Evolutionary conservation across 2,797 vertebrate species (phyloP).

Genomic region (Lacerta viridis): DNA sequence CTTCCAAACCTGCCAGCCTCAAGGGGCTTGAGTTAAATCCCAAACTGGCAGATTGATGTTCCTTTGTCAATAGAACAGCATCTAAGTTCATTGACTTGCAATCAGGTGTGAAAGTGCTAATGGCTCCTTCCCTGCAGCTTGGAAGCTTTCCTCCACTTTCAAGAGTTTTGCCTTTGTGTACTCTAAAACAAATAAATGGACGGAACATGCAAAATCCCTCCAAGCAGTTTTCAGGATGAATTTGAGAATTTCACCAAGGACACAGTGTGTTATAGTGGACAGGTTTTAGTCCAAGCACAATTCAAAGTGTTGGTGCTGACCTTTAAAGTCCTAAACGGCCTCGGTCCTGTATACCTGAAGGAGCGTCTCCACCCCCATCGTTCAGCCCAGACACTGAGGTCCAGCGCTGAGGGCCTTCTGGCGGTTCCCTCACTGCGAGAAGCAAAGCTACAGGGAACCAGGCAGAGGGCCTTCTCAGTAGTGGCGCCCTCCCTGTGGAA

Average conservation of each 20-base stretch:
- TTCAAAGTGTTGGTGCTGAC: too few species aligned
- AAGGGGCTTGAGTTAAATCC: slow-evolving; percentile 47
- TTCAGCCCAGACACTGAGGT: too few species aligned
- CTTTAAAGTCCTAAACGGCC: too few species aligned
- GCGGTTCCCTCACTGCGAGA: too few species aligned
- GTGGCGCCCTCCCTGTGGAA: too few species aligned
- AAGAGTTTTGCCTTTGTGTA: slow-evolving; percentile 42
- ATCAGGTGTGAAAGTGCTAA: slow-evolving; percentile 62
- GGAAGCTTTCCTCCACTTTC: slow-evolving; percentile 36
- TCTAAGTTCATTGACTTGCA: slow-evolving; percentile 46
- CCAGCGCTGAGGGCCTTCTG: too few species aligned
- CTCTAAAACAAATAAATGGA: neutral
- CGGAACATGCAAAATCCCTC: neutral
- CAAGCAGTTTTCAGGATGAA: neutral
- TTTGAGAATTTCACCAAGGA: slow-evolving; percentile 8
- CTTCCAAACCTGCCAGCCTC: slow-evolving; percentile 48
- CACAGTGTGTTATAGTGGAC: neutral
- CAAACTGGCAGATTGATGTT: slow-evolving; percentile 39
- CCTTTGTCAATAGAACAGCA: slow-evolving; percentile 49
- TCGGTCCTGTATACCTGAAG: too few species aligned
- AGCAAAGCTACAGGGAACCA: too few species aligned
- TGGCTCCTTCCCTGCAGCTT: slow-evolving; percentile 40
- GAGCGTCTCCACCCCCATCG: too few species aligned
- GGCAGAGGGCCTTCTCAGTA: too few species aligned
- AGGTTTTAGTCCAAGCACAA: neutral